Base-by-base conservation (phyloP, 2,797 vertebrate species). In the Lepidocolaptes lacrymiger region DNA sequence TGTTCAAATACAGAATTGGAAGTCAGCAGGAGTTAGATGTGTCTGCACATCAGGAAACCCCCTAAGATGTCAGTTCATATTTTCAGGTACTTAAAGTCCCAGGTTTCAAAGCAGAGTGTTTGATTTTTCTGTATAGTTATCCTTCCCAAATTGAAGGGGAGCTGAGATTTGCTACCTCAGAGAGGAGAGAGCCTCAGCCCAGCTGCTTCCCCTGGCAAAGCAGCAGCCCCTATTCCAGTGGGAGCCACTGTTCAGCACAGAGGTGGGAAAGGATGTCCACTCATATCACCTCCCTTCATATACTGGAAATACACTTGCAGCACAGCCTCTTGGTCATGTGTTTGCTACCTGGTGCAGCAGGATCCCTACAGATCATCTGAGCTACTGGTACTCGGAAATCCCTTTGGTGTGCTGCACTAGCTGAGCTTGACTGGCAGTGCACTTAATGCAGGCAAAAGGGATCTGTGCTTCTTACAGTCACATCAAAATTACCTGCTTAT, bases 401-500 rank as follows among this genome's bases (percentile, higher is more conserved):
- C n/a, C 27, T 59, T 73, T 16, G 67, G 71, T 71, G 41, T 10
- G 0, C 66, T 61, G 54, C 58, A 4, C 23, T 54, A 68, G 54
- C 75, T 77, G 61, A 89, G 68, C 58, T 89, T 92, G 93, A 96
- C 64, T 89, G 93, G 79, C 87, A 89, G 79, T 8, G 56, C n/a
- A 18, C 75, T 89, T 91, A 80, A 67, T 39, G 54, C 79, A 36
- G 61, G 34, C 56, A 82, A 88, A 28, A 93, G 37, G 44, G 69
- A 58, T 90, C 85, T 90, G 41, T 91, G 76, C 89, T 88, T 94
- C 82, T 91, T 78, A 51, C 72, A 84, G 69, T 86, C 79, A 78
- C 3, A 16, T 88, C 76, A 91, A 90, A 95, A 95, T 94, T 94
- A 93, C 74, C 76, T 91, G 55, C 80, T 93, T 94, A 72, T 88